These are phyloP conservation scores for Varanus salvator DNA, from an alignment of 2,113 vertebrate species.

Conservation along the genomic window DNA sequence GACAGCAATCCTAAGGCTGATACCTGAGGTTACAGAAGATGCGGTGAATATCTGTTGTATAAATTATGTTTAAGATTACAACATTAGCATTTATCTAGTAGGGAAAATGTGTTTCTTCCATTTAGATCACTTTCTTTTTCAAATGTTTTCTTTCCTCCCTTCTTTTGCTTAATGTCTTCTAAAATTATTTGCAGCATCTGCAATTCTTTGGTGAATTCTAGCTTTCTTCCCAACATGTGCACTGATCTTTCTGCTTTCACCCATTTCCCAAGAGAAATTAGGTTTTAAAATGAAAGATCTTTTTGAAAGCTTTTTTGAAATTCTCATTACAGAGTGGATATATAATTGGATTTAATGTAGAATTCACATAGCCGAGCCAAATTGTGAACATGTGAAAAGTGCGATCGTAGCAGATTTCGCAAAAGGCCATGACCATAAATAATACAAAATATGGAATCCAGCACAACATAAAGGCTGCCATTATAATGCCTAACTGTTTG, in stretches of 20 bases:
- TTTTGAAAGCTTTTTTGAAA: constrained; percentile 94
- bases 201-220: background rate
- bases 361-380: constrained; percentile 97
- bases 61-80: background rate
- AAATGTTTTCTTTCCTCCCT: background rate
- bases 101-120: background rate
- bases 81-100: background rate
- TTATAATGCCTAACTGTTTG: constrained; percentile 92
- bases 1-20: constrained; percentile 26
- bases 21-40: constrained; percentile 27
- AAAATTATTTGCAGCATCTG: background rate
- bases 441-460: constrained; percentile 96
- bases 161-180: background rate
- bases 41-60: background rate
- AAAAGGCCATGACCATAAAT: constrained; percentile 92
- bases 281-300: constrained; percentile 81
- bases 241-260: background rate
- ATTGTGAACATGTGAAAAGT: constrained; percentile 90
- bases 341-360: constrained; percentile 94
- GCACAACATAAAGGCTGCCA: constrained; percentile 91
- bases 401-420: constrained; percentile 78
- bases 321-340: constrained; percentile 96
- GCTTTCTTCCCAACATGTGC: background rate
- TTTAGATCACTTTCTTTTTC: background rate
- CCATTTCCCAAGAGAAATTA: background rate